These are phyloP conservation scores for Sebastes elongatus DNA, from an alignment of 2,797 vertebrate genomes.

Conservation along the genomic window DNA sequence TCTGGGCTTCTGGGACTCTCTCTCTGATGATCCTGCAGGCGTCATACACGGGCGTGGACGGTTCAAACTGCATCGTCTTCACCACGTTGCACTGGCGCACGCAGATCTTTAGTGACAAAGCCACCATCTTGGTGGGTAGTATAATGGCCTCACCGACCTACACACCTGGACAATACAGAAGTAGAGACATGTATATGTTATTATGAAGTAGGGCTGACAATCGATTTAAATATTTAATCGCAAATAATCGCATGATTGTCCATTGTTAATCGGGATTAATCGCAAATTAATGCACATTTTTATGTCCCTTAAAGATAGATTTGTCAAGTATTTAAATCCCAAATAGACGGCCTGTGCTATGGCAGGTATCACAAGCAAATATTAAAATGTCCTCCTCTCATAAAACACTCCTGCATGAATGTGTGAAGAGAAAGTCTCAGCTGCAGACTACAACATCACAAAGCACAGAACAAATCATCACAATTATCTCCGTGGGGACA, in stretches of 20 bases:
- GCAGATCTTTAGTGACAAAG: conserved; percentile 97
- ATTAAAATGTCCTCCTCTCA: conserved; percentile 15
- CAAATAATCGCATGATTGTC: background rate
- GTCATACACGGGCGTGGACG: conserved; percentile 94
- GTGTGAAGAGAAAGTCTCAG: conserved; percentile 10
- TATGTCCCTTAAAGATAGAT: background rate
- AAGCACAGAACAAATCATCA: conserved; percentile 34
- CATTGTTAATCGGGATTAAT: background rate
- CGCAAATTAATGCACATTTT: background rate
- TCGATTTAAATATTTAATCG: background rate
- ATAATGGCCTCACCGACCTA: conserved; percentile 60
- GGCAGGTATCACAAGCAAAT: background rate
- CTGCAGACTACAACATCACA: background rate
- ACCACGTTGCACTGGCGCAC: conserved; percentile 98
- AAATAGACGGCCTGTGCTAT: background rate
- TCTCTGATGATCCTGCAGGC: conserved; percentile 96
- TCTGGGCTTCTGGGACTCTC: conserved; percentile 94
- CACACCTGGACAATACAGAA: conserved; percentile 65
- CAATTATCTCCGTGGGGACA: conserved; percentile 37
- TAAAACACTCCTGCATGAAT: conserved; percentile 5
- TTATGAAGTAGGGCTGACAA: background rate
- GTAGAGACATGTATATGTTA: background rate
- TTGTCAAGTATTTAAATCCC: background rate
- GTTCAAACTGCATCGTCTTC: conserved; percentile 99
- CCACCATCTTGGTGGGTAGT: conserved; percentile 89